Evolutionary conservation across 2,888 invertebrate species (phyloP), one percentile per base, ranked within the genome.

Genomic region (Eupeodes luniger): DNA sequence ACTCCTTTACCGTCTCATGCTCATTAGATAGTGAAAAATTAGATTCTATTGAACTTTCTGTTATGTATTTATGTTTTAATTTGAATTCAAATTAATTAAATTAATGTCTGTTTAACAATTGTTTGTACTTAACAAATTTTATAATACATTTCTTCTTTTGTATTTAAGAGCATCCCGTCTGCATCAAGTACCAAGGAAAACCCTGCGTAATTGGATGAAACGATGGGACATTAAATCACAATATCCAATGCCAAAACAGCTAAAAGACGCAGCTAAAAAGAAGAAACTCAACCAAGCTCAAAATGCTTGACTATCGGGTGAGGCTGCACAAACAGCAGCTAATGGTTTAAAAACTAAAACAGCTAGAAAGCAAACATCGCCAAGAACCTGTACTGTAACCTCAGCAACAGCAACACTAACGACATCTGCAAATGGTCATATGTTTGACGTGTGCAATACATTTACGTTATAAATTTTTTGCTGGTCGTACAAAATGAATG

Each of bases 171-270:
- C 95, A 81, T 95, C 95, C 0, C 95, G 95, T 91, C 95, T 95
- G 0, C 95, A 95, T 92, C 95, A 95, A 90, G 95, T 95, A 0
- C 95, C 95, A 0, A 93, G 95, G 19, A 95, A 95, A 79, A 95
- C 95, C 0, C 93, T 95, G 0, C 94, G 95, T 4, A 95, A 95
- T 92, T 95, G 95, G 95, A 95, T 95, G 95, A 95, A 95, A 89
- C 93, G 95, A 0, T 95, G 95, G 91, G 94, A 95, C 92, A 95
- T 95, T 14, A 95, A 95, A 81, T 95, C 95, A 0, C 94, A 95
- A 0, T 95, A 94, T 92, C 95, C 95, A 0, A 95, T 95, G 95
- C 95, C 95, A 1, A 94, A 95, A 55, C 95, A 95, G 83, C 91
- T 95, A 0, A 94, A 95, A 79, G 95, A 95, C 75, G 95, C 95